These are phyloP conservation scores for Standfussiana lucernea DNA, from an alignment of 2,888 invertebrate genomes.

Conservation along the genomic window DNA sequence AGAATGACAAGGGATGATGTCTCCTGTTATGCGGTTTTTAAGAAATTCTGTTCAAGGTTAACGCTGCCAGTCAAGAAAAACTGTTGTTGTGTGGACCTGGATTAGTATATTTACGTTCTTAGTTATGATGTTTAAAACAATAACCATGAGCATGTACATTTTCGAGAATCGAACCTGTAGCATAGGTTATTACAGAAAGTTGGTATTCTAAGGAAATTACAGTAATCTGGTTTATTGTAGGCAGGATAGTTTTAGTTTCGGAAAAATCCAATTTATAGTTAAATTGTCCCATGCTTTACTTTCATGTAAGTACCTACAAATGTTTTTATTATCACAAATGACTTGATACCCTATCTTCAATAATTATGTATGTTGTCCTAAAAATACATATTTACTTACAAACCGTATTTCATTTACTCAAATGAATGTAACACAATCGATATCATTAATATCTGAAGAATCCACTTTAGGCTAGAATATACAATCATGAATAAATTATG, in stretches of 20 bases:
- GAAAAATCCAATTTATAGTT: background rate
- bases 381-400: background rate
- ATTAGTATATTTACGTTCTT: background rate
- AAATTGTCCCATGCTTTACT: background rate
- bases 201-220: too few relatives aligned
- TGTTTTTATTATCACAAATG: background rate
- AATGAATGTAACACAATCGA: constrained; percentile 26
- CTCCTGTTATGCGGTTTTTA: too few relatives aligned
- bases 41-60: too few relatives aligned
- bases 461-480: background rate
- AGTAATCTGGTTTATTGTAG: background rate
- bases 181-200: background rate
- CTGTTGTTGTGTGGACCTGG: too few relatives aligned
- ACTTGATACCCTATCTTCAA: background rate
- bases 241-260: background rate
- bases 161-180: too few relatives aligned
- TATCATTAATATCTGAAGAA: constrained; percentile 7
- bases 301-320: background rate
- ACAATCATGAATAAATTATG: constrained; percentile 42
- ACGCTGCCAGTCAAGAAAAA: too few relatives aligned
- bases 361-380: background rate
- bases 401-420: background rate
- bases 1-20: too few relatives aligned
- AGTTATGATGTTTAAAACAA: background rate
- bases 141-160: background rate